Evolutionary conservation across 2,113 vertebrate species (phyloP).

Genomic region (Lepisosteus oculatus): DNA sequence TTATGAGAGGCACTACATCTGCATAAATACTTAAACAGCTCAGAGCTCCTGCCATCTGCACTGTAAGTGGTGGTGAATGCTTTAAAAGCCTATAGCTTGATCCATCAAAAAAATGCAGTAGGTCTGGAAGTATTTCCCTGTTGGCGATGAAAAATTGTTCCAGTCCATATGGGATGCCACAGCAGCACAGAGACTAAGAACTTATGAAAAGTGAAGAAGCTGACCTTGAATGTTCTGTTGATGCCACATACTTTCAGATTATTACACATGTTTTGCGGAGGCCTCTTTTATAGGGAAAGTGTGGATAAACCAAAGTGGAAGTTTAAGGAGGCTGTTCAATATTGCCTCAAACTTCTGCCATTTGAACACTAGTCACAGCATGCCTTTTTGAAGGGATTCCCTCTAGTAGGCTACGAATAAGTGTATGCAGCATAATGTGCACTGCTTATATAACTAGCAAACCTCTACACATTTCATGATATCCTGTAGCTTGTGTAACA

Average conservation of each 20-base stretch:
- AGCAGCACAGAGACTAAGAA: too few relatives aligned
- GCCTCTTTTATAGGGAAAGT: too few relatives aligned
- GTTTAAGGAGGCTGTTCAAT: too few relatives aligned
- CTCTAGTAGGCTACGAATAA: neutral
- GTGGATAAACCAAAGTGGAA: too few relatives aligned
- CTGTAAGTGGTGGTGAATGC: neutral
- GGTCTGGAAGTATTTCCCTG: neutral
- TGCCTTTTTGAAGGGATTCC: neutral
- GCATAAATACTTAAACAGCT: conserved; percentile 34
- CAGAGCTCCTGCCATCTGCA: conserved; percentile 23
- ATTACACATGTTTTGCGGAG: too few relatives aligned
- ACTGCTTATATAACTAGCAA: neutral
- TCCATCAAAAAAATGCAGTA: neutral
- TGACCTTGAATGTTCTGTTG: too few relatives aligned
- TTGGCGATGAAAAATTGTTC: neutral
- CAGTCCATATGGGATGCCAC: conserved; percentile 17
- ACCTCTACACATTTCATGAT: neutral
- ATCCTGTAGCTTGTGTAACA: neutral
- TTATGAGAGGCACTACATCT: conserved; percentile 28
- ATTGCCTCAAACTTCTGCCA: too few relatives aligned
- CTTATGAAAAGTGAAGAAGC: too few relatives aligned
- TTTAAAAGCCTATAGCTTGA: conserved; percentile 15
- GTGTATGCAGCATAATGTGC: neutral
- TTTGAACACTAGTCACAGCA: too few relatives aligned
- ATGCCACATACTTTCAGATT: too few relatives aligned